phyloP scores from a whole-genome alignment of 2,113 vertebrate genomes.

The Stigmatopora argus region DNA sequence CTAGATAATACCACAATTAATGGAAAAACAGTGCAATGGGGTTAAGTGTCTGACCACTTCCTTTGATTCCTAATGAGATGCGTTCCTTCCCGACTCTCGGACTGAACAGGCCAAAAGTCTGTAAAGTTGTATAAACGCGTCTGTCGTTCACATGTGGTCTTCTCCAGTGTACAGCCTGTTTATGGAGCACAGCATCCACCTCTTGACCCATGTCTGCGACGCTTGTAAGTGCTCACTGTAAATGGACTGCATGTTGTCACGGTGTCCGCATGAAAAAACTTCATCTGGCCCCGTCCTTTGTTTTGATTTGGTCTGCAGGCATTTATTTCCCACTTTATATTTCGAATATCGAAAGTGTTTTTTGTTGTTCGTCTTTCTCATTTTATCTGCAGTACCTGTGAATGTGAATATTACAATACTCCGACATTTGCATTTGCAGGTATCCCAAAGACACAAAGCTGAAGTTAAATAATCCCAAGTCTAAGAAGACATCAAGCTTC shows the following conservation, averaged over 20 bases:
- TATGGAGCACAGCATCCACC: conserved; percentile 96
- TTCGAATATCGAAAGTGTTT: background rate
- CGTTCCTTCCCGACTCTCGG: background rate
- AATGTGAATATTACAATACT: background rate
- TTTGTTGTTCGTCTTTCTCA: conserved; percentile 4
- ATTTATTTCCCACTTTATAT: background rate
- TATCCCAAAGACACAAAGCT: conserved; percentile 84
- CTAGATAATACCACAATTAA: background rate
- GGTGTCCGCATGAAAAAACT: background rate
- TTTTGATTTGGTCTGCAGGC: conserved; percentile 3
- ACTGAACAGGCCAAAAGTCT: background rate
- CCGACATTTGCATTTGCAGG: conserved; percentile 51
- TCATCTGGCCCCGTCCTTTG: conserved; percentile 2
- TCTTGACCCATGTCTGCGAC: conserved; percentile 82
- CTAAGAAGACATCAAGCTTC: conserved; percentile 88
- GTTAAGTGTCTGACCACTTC: background rate
- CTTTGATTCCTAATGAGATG: conserved; percentile 11
- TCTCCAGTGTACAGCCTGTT: conserved; percentile 85
- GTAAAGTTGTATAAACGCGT: conserved; percentile 2
- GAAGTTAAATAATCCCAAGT: conserved; percentile 75
- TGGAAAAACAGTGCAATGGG: background rate
- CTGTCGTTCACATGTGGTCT: conserved; percentile 34
- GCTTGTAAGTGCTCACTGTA: conserved; percentile 76
- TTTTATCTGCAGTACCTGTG: background rate
- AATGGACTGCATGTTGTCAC: conserved; percentile 31